phyloP scores from a whole-genome alignment of 1,140 invertebrate genomes.

The Zophobas morio region DNA sequence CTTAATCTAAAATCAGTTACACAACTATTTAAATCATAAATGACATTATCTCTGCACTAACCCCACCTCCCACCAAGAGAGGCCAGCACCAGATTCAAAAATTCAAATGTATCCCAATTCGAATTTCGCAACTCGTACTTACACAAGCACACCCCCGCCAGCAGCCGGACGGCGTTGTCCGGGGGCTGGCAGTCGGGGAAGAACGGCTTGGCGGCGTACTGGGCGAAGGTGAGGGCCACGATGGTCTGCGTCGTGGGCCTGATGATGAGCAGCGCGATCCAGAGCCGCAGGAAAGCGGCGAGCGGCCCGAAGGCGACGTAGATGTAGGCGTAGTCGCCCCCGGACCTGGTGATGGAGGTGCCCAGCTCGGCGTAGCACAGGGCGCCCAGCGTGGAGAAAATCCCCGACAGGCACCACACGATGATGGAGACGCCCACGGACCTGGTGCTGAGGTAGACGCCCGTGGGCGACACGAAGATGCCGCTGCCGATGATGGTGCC shows the following conservation, averaged over 20 bases:
- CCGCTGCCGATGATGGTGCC: slow-evolving; percentile 87
- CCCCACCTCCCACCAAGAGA: neutral
- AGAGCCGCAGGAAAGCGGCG: slow-evolving; percentile 88
- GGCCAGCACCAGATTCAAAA: slow-evolving; percentile 8
- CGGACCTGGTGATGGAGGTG: slow-evolving; percentile 85
- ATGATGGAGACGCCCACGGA: slow-evolving; percentile 79
- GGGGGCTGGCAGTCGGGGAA: slow-evolving; percentile 82
- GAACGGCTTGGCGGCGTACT: slow-evolving; percentile 87
- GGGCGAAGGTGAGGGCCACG: slow-evolving; percentile 85
- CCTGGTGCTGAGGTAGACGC: slow-evolving; percentile 76
- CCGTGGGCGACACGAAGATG: slow-evolving; percentile 86
- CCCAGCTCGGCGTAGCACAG: slow-evolving; percentile 91
- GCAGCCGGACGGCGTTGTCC: slow-evolving; percentile 75
- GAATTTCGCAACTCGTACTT: slow-evolving; percentile 67
- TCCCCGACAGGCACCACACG: slow-evolving; percentile 82
- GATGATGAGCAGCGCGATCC: slow-evolving; percentile 90
- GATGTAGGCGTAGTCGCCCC: slow-evolving; percentile 92
- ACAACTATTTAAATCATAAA: no score
- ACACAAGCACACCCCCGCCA: slow-evolving; percentile 85
- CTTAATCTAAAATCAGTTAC: no score
- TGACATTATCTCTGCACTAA: no score
- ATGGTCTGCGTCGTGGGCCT: slow-evolving; percentile 88
- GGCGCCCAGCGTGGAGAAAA: slow-evolving; percentile 83
- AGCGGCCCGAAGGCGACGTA: slow-evolving; percentile 90
- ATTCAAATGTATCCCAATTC: neutral